These are phyloP conservation scores for Syngnathus rostellatus DNA, from an alignment of 2,797 vertebrate species.

Conservation along the genomic window DNA sequence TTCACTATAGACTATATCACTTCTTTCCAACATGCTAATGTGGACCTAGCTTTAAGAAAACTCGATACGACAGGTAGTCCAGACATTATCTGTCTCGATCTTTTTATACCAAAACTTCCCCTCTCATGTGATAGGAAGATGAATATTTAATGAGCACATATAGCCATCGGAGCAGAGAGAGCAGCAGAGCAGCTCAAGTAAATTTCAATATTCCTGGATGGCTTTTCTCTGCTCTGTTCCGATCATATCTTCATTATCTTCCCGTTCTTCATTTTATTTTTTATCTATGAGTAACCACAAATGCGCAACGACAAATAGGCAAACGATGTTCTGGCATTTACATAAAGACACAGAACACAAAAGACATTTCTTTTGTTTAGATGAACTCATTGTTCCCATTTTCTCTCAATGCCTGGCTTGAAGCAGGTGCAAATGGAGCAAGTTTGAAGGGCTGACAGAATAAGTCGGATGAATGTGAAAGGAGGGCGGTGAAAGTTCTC, in stretches of 20 bases:
- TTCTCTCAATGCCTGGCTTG: conserved; percentile 36
- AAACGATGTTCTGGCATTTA: conserved; percentile 4
- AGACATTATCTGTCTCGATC: conserved; percentile 43
- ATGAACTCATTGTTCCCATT: conserved; percentile 36
- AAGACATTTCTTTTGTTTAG: conserved; percentile 48
- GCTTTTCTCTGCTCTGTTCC: conserved; percentile 35
- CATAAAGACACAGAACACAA: conserved; percentile 25
- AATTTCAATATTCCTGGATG: conserved; percentile 52
- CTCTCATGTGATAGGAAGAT: conserved; percentile 50
- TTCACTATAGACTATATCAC: neutral
- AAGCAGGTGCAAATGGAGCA: conserved; percentile 39
- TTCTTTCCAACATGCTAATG: neutral
- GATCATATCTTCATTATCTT: conserved; percentile 52
- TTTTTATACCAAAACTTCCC: conserved; percentile 52
- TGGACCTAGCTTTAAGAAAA: neutral
- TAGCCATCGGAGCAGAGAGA: conserved; percentile 53
- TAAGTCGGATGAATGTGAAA: conserved; percentile 36
- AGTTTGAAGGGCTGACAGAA: conserved; percentile 53
- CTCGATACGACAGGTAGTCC: conserved; percentile 30
- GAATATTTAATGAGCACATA: conserved; percentile 67
- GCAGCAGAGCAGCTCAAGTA: conserved; percentile 40
- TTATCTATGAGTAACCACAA: conserved; percentile 31
- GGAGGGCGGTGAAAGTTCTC: conserved; percentile 44
- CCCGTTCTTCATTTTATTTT: conserved; percentile 34
- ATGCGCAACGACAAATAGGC: conserved; percentile 14